A percentile compares a stretch with the other conserved stretches of the same genome.
Conservation (phyloP, 2,797 vertebrate species). For the Anguilla pacifica region DNA sequence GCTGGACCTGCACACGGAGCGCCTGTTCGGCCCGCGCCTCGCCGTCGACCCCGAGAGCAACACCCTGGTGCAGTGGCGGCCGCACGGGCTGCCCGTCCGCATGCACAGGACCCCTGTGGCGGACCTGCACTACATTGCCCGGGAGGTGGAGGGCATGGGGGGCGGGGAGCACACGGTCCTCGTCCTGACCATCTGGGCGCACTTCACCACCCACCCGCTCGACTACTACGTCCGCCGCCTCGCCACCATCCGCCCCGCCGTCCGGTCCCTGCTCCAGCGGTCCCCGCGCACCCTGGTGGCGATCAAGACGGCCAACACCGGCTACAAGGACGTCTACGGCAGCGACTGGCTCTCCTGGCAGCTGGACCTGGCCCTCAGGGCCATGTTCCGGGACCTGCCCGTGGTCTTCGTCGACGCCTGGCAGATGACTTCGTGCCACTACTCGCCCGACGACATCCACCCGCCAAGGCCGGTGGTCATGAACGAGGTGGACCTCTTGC, state of each 20-base stretch:
- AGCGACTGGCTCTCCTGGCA: conserved; percentile 65
- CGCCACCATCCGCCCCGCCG: conserved; percentile 39
- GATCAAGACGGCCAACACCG: conserved; percentile 63
- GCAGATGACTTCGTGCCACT: conserved; percentile 66
- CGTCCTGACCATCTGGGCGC: conserved; percentile 52
- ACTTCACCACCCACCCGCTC: conserved; percentile 55
- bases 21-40: conserved; percentile 48
- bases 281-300: conserved; percentile 41
- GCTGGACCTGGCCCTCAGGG: conserved; percentile 53
- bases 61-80: conserved; percentile 48
- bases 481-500: conserved; percentile 58
- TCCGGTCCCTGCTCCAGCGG: conserved; percentile 44
- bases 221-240: conserved; percentile 40
- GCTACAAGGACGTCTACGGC: conserved; percentile 59
- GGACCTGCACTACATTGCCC: conserved; percentile 52
- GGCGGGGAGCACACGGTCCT: conserved; percentile 53
- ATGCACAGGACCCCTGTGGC: conserved; percentile 35
- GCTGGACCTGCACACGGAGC: conserved; percentile 46
- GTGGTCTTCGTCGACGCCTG: conserved; percentile 60
- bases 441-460: conserved; percentile 46
- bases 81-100: conserved; percentile 54
- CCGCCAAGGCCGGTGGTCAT: conserved; percentile 44
- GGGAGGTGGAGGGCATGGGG: conserved; percentile 45
- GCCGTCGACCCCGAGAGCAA: conserved; percentile 47
- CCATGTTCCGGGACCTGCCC: conserved; percentile 45